A percentile compares a stretch with the other conserved stretches of the same genome.
Evolutionary conservation across 1,140 invertebrate species (phyloP).

Genomic region (Cotesia glomerata): DNA sequence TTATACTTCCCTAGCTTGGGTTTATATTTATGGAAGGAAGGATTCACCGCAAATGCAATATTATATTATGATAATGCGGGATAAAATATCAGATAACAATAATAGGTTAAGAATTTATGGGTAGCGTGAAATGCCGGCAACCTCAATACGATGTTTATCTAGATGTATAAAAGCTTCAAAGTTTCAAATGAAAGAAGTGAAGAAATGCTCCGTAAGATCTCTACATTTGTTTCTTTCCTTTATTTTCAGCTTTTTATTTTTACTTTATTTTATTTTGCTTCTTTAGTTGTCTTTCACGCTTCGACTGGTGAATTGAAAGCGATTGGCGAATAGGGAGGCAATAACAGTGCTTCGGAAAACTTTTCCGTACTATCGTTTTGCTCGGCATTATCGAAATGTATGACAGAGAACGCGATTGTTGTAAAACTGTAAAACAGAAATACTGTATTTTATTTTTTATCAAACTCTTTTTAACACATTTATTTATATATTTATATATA

Average conservation of each 20-base stretch:
- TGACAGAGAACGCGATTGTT: not conserved
- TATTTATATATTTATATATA: too few relatives aligned
- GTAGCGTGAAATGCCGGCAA: too few relatives aligned
- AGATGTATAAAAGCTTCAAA: not conserved
- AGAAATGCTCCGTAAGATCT: slow-evolving; percentile 44
- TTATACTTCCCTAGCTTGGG: too few relatives aligned
- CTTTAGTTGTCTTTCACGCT: slow-evolving; percentile 47
- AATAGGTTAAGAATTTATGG: too few relatives aligned
- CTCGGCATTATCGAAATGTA: not conserved
- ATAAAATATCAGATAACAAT: too few relatives aligned
- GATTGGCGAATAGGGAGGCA: not conserved
- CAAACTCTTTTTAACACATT: too few relatives aligned
- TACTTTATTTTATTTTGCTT: slow-evolving; percentile 29
- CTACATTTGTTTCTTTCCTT: not conserved
- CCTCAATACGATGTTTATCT: too few relatives aligned
- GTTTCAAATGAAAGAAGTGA: slow-evolving; percentile 45
- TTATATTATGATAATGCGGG: too few relatives aligned
- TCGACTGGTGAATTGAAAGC: slow-evolving; percentile 6
- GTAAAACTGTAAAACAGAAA: not conserved
- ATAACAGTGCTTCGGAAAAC: not conserved
- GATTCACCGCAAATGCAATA: too few relatives aligned
- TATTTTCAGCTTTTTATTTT: slow-evolving; percentile 47
- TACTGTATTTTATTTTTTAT: not conserved
- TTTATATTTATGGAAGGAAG: too few relatives aligned
- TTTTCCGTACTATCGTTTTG: not conserved